Percentiles rank a stretch among this genome's conserved stretches.
These are phyloP conservation scores for Drusus annulatus DNA, from an alignment of 1,140 invertebrate species.

Conservation along the genomic window DNA sequence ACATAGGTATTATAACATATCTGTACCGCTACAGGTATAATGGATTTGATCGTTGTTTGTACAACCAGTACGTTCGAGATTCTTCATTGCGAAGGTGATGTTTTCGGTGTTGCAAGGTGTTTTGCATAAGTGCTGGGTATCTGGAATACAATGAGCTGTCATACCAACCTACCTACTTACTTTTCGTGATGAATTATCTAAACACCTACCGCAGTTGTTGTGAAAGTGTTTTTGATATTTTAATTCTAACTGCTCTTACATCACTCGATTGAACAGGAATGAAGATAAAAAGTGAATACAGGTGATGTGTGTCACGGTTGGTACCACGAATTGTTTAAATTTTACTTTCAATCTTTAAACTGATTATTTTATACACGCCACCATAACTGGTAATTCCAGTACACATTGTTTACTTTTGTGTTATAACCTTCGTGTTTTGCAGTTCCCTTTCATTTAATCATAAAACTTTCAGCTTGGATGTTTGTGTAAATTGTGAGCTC, in stretches of 20 bases:
- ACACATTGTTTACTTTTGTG: no score
- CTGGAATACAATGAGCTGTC: constrained; percentile 15
- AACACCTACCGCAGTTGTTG: neutral
- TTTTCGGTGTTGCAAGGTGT: neutral
- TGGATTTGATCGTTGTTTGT: no score
- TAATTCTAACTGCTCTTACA: neutral
- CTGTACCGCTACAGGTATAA: no score
- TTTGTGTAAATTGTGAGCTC: no score
- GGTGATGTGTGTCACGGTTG: neutral
- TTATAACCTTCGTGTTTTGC: no score
- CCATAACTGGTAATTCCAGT: no score
- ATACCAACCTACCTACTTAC: neutral
- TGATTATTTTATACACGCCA: no score
- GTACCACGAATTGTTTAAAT: no score
- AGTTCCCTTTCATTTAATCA: no score
- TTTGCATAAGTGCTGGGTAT: constrained; percentile 18
- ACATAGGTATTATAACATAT: no score
- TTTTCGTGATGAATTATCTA: constrained; percentile 20
- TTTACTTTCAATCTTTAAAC: no score
- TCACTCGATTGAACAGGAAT: neutral
- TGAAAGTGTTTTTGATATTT: constrained; percentile 3
- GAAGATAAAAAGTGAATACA: constrained; percentile 10
- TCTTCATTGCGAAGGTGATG: neutral
- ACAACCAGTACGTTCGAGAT: neutral
- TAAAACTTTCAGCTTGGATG: no score